phyloP scores from a whole-genome alignment of 2,888 invertebrate species.

The Helleia helle region DNA sequence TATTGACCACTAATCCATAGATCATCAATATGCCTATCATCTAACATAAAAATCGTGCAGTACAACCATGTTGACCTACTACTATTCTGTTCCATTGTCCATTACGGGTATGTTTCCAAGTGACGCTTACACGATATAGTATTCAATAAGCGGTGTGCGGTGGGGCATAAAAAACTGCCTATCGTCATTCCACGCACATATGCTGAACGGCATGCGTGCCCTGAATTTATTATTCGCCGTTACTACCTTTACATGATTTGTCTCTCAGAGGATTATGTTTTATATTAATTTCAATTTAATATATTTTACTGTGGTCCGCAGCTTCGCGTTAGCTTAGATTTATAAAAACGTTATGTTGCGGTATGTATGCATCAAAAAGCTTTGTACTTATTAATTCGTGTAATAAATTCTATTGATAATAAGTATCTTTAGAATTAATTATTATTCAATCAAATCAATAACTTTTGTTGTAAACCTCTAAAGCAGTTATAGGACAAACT shows the following conservation, averaged over 20 bases:
- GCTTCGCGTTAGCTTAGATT: neutral
- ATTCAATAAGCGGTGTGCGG: constrained; percentile 64
- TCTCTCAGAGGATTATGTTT: constrained; percentile 17
- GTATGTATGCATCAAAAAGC: too few species aligned
- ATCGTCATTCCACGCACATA: constrained; percentile 51
- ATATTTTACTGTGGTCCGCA: neutral
- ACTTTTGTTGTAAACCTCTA: too few species aligned
- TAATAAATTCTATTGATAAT: too few species aligned
- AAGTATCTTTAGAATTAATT: too few species aligned
- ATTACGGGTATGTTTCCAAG: neutral
- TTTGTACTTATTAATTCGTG: too few species aligned
- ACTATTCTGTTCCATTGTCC: neutral
- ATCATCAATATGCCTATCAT: too few species aligned
- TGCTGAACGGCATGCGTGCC: constrained; percentile 44
- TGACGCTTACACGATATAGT: constrained; percentile 33
- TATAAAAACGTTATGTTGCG: neutral
- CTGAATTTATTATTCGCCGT: constrained; percentile 35
- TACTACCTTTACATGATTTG: constrained; percentile 22
- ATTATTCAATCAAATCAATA: too few species aligned
- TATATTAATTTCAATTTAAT: constrained; percentile 1
- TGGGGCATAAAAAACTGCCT: constrained; percentile 54
- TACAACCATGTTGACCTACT: too few species aligned
- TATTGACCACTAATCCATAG: too few species aligned
- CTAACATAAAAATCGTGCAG: too few species aligned
- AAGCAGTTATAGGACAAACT: too few species aligned